Percentiles rank a stretch among this genome's conserved stretches.
Conservation (phyloP, 2,888 invertebrate species). For the Caenorhabditis sp. region DNA sequence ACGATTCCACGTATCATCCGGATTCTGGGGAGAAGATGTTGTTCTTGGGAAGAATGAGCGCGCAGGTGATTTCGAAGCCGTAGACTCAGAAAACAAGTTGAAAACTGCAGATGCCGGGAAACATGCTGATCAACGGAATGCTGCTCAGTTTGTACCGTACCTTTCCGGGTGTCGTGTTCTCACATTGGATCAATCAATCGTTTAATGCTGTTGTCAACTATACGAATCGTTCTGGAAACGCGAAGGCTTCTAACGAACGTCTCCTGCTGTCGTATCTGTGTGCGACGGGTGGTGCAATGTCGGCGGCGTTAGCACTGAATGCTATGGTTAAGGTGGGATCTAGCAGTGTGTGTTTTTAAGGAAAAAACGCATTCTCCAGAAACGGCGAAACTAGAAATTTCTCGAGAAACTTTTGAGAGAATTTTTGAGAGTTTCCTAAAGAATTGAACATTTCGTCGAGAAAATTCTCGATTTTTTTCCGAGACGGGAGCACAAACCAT, state of each 20-base stretch:
- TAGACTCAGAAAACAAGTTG: background rate
- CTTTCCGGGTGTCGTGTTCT: conserved; percentile 93
- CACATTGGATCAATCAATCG: conserved; percentile 89
- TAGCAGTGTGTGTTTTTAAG: no score
- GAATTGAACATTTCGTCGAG: no score
- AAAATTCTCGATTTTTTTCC: no score
- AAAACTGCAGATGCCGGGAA: conserved; percentile 88
- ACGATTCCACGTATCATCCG: conserved; percentile 98
- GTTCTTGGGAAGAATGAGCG: conserved; percentile 95
- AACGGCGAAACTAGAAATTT: no score
- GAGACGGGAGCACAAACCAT: no score
- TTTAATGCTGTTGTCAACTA: conserved; percentile 99
- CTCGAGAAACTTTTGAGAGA: no score
- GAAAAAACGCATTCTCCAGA: no score
- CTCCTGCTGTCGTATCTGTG: conserved; percentile 83
- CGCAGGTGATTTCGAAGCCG: conserved; percentile 89
- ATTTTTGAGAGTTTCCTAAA: no score
- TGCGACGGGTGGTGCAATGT: conserved; percentile 73
- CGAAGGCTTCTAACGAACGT: conserved; percentile 85
- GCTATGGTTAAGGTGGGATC: conserved; percentile 84
- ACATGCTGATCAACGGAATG: conserved; percentile 95
- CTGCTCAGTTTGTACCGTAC: conserved; percentile 97
- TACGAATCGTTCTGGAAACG: conserved; percentile 89
- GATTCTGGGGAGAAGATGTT: conserved; percentile 97
- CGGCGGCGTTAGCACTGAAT: conserved; percentile 70